Conservation (phyloP, 2,113 vertebrate species). For the Stercorarius parasiticus region DNA sequence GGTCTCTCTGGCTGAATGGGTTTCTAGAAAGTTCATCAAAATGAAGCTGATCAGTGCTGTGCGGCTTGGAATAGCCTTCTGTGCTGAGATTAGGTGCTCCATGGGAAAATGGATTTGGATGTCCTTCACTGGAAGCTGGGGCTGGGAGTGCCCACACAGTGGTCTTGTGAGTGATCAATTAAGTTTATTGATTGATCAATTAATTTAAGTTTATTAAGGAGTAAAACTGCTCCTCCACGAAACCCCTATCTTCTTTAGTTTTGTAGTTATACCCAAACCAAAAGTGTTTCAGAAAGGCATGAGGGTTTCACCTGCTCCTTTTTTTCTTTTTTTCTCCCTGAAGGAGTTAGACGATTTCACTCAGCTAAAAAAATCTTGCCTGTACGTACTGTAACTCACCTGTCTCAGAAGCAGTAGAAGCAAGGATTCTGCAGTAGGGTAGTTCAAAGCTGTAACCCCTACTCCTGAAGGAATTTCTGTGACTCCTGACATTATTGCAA, state of each 20-base stretch:
- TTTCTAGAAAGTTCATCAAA: neutral
- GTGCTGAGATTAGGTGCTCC: neutral
- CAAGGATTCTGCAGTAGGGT: neutral
- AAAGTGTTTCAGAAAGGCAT: neutral
- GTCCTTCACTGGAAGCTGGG: neutral
- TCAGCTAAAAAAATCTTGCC: neutral
- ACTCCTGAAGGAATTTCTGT: neutral
- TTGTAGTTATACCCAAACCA: rapidly evolving
- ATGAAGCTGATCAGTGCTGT: neutral
- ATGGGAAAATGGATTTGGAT: neutral
- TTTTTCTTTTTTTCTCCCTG: too few species aligned
- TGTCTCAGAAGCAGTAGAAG: neutral
- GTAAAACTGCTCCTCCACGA: neutral
- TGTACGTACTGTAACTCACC: neutral
- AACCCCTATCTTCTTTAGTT: neutral
- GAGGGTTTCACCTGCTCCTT: rapidly evolving
- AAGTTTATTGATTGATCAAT: too few species aligned
- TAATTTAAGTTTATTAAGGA: too few species aligned
- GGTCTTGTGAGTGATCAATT: neutral
- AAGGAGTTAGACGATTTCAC: neutral
- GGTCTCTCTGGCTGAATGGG: neutral
- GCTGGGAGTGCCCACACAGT: neutral
- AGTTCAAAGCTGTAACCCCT: neutral
- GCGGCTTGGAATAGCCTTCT: neutral
- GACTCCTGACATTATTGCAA: neutral